These are phyloP conservation scores for Drosophila tani DNA, from an alignment of 1,140 invertebrate genomes.

Conservation along the genomic window DNA sequence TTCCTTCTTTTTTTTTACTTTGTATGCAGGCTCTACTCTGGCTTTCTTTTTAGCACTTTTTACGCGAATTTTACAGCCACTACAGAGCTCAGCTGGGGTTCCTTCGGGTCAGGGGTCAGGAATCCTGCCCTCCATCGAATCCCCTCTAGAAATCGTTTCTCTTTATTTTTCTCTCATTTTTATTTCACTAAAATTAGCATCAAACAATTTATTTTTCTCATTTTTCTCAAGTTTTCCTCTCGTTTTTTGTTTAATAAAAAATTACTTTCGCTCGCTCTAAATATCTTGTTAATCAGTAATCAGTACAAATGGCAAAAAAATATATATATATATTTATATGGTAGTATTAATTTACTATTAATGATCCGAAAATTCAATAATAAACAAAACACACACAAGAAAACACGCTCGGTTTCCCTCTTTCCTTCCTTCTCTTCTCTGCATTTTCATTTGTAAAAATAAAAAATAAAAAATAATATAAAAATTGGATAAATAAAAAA, in stretches of 20 bases:
- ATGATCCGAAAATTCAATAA: slow-evolving; percentile 43
- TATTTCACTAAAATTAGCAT: slow-evolving; percentile 75
- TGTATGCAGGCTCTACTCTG: no score
- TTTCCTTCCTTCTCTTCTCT: slow-evolving; percentile 2
- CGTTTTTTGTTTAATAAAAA: slow-evolving; percentile 38
- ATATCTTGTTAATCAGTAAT: slow-evolving; percentile 72
- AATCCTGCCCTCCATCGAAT: no score
- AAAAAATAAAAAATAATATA: neutral
- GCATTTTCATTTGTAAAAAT: slow-evolving; percentile 9
- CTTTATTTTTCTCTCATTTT: slow-evolving; percentile 36
- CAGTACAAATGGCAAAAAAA: slow-evolving; percentile 78
- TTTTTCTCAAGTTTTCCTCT: slow-evolving; percentile 47
- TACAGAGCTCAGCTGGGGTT: no score
- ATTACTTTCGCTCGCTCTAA: slow-evolving; percentile 22
- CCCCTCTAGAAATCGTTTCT: neutral
- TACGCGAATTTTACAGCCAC: no score
- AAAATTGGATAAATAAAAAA: slow-evolving; percentile 20
- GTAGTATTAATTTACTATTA: slow-evolving; percentile 65
- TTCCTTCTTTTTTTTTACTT: no score
- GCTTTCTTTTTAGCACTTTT: no score
- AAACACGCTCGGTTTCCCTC: slow-evolving; percentile 4
- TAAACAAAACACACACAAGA: slow-evolving; percentile 29
- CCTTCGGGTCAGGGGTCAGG: no score
- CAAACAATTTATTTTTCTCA: slow-evolving; percentile 58
- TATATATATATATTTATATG: slow-evolving; percentile 53